Base-by-base conservation (phyloP, 1,140 invertebrate genomes). In the Holotrichia oblita region DNA sequence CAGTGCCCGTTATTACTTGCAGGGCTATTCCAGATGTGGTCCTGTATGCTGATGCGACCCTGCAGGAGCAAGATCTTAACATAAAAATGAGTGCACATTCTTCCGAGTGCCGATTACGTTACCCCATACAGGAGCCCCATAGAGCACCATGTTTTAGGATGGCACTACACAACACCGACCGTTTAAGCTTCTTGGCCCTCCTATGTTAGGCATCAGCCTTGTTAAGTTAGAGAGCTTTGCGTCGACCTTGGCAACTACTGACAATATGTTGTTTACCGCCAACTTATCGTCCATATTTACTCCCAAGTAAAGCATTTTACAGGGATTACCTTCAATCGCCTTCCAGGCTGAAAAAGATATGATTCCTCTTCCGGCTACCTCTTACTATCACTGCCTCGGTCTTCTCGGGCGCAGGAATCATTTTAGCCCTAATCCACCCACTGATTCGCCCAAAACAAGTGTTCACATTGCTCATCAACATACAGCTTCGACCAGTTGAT, bases 391-490 rank as follows among this genome's bases (percentile, higher is more conserved):
- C 64, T 3, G 64, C 64, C n/a, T 69, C 64, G 10, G 64, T 69
- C 20, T 69, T 69, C 14, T 69, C n/a, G 10, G 64, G 64, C 8
- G 64, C 64, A 10, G 10, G 22, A 12, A 27, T 69, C 24, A 69
- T 34, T 34, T 34, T n/a, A n/a, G n/a, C 27, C 27, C 27, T 34
- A 34, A 34, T 34, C 27, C 27, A 34, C 27, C 27, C 27, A 34
- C 27, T 34, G 27, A 34, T 34, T 34, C 27, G 27, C 27, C 4
- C 27, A 2, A 34, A 34, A 34, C 27, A 34, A 34, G 4, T 34
- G 27, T 34, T 34, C 27, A 34, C 27, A 34, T 34, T 34, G 1
- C 27, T 34, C 27, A 34, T 34, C 27, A 34, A 98, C 98, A 14
- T 96, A 94, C 61, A 99, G n/a, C n/a, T n/a, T n/a, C n/a, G n/a